Conservation (phyloP, 1,140 invertebrate species). For the Onthophagus taurus region DNA sequence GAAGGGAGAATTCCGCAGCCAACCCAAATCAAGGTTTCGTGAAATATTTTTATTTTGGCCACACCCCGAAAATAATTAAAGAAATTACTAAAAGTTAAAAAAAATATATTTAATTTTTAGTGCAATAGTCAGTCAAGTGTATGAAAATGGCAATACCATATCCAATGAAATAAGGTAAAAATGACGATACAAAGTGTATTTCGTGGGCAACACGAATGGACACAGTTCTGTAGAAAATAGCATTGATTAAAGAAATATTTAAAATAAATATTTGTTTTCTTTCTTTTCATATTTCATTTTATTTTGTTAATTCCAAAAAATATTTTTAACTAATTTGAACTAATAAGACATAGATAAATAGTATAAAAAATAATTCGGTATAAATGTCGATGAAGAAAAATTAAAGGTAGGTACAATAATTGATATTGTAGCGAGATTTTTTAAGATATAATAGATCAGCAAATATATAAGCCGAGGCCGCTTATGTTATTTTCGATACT, state of each 20-base stretch:
- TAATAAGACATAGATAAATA: too few relatives aligned
- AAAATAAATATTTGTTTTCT: constrained; percentile 21
- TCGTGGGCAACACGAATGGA: constrained; percentile 27
- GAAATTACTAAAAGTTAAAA: background rate
- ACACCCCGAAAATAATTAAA: background rate
- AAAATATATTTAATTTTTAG: constrained; percentile 22
- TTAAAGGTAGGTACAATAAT: too few relatives aligned
- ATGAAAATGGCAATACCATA: constrained; percentile 37
- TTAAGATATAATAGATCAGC: too few relatives aligned
- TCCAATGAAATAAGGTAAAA: constrained; percentile 24
- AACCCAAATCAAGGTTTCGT: too few relatives aligned
- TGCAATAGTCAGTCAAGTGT: constrained; percentile 35
- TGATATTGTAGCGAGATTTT: too few relatives aligned
- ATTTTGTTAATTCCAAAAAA: constrained; percentile 5
- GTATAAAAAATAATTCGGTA: too few relatives aligned
- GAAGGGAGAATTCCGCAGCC: too few relatives aligned
- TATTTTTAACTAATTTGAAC: constrained; percentile 3
- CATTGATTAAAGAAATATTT: constrained; percentile 36
- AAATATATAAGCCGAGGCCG: too few relatives aligned
- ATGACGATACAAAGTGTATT: constrained; percentile 22
- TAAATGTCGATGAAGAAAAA: too few relatives aligned
- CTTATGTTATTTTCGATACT: too few relatives aligned
- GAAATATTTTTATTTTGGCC: too few relatives aligned
- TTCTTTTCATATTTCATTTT: constrained; percentile 4
- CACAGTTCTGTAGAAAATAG: constrained; percentile 36